Percentiles rank a stretch among this genome's conserved stretches.
phyloP scores from a whole-genome alignment of 2,888 invertebrate species.

The Sussaba pulchella region DNA sequence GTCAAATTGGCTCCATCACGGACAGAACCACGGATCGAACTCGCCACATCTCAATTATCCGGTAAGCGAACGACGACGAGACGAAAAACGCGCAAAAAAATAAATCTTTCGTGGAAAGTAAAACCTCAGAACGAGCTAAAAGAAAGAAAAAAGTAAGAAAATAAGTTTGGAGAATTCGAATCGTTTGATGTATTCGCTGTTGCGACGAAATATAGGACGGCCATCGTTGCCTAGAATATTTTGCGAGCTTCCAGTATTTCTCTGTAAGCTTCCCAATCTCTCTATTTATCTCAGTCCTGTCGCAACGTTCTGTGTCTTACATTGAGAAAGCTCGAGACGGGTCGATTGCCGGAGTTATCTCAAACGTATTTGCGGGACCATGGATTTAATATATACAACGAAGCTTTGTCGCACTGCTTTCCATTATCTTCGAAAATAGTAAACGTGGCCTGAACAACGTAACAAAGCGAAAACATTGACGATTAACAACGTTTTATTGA shows the following conservation, averaged over 20 bases:
- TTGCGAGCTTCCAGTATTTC: conserved; percentile 7
- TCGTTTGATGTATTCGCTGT: conserved; percentile 33
- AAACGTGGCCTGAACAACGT: too few relatives aligned
- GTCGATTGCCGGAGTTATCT: conserved; percentile 39
- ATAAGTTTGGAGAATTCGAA: conserved; percentile 2
- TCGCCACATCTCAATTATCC: conserved; percentile 69
- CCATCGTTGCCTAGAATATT: conserved; percentile 27
- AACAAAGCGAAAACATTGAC: too few relatives aligned
- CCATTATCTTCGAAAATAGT: conserved; percentile 25
- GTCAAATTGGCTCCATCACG: conserved; percentile 72
- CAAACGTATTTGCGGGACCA: conserved; percentile 36
- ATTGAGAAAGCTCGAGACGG: conserved; percentile 27
- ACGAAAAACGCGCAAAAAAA: neutral
- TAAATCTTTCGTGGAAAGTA: too few relatives aligned
- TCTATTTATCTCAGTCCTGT: neutral
- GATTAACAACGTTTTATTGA: neutral
- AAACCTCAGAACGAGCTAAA: conserved; percentile 1
- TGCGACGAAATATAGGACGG: conserved; percentile 20
- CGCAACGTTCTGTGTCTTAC: conserved; percentile 32
- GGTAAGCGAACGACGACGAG: conserved; percentile 57
- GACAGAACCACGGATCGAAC: conserved; percentile 65
- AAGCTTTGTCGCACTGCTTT: conserved; percentile 34
- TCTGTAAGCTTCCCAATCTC: conserved; percentile 19
- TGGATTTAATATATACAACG: conserved; percentile 8
- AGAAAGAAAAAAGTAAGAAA: conserved; percentile 3